Evolutionary conservation across 2,888 invertebrate species (phyloP), one percentile per base, ranked within the genome.

Genomic region (Sinopyrophorus schimmeli): DNA sequence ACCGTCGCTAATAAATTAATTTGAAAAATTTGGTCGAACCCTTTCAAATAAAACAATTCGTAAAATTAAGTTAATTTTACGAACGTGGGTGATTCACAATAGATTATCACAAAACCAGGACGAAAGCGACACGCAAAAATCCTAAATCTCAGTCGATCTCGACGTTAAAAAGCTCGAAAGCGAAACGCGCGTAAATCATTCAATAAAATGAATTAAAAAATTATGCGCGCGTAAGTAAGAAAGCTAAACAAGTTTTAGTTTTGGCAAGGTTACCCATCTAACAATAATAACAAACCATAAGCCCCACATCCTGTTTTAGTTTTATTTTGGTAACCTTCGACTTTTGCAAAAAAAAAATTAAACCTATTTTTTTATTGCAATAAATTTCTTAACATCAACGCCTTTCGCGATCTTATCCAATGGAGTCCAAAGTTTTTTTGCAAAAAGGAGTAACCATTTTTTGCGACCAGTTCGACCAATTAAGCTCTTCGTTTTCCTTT

Each of bases 371-470:
- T 27, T 35, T n/a, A n/a, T 27, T 24, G 46, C 18, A 42, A 51
- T 41, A 51, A 51, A 46, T 51, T 39, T n/a, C 32, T 28, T 10
- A 24, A 24, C 18, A 43, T 43, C 47, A 49, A 38, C 55, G 55
- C 55, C 58, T 56, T 56, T 51, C 43, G 21, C 20, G 46, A 47
- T 43, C 47, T 49, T 38, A 18, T 51, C 58, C 58, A 58, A 58
- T 58, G 44, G 26, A 35, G 42, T 32, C 28, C 34, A 38, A 27
- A 5, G 34, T 46, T 51, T 47, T 51, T 39, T 40, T 27, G 16
- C 42, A 43, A 46, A 54, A 56, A 58, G 57, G 59, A 57, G 57
- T 57, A 49, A 37, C 47, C 52, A 47, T 61, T 56, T 57, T 57
- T 57, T 59, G 49, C 47, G 44, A 42, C 35, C 49, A 14, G 31